Base-by-base conservation (phyloP, 2,888 invertebrate genomes). In the Catotricha subobsoleta region DNA sequence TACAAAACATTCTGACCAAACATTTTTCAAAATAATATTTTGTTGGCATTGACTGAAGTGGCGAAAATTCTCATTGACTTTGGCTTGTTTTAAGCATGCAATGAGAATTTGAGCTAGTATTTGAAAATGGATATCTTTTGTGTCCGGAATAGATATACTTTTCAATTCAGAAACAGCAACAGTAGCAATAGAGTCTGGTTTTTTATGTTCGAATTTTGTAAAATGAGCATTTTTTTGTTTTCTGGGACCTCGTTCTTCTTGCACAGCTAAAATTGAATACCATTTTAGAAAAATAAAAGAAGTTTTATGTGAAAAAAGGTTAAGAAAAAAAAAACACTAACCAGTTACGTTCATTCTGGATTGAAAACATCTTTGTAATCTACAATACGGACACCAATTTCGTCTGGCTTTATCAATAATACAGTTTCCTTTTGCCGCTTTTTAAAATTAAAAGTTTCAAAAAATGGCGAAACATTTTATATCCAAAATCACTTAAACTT, bases 311-410 rank as follows among this genome's bases (percentile, higher is more conserved):
- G 6, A 34, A 34, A 34, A 3, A n/a, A n/a, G n/a, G n/a, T 30
- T 30, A 30, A 25, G 13, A 28, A 8, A 28, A 28, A 28, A 28
- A 28, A 28, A 33, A 10, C 3, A n/a, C 34, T 34, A 10, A 81
- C 81, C 80, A 51, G 75, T 62, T 2, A 72, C 70, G 53, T 86
- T 84, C 87, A 87, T 87, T 47, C 72, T 69, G 35, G 79, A 79
- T 2, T 69, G 59, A 47, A 83, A 72, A 52, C 87, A 88, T 51
- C 79, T 76, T 53, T 78, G 75, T 13, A 87, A 65, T 28, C 87
- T 68, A 54, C 87, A 88, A 52, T 74, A 77, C 0, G 87, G 84
- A 58, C 87, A 88, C 87, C 86, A 87, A 60, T 88, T 88, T 46
- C 87, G 62, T 39, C 84, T 64, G 0, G 80, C 75, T 61, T 83